phyloP scores from a whole-genome alignment of 2,888 invertebrate genomes.

The Yponomeuta evonymella region DNA sequence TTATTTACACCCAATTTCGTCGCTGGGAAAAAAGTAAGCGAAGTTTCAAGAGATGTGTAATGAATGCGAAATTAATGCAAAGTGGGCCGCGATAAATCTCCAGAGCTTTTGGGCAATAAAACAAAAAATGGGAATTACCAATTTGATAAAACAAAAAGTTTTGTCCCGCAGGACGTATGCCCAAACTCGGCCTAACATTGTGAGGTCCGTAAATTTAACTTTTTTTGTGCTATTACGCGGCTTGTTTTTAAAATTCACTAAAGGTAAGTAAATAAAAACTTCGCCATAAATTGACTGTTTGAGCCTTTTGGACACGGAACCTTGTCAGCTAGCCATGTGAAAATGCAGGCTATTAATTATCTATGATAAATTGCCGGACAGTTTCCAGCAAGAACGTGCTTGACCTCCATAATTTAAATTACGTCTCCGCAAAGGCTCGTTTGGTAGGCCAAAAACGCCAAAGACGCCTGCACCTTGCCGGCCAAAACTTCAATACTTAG shows the following conservation, averaged over 20 bases:
- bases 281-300: background rate
- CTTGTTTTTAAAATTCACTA: constrained; percentile 2
- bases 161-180: constrained; percentile 49
- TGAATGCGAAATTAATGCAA: constrained; percentile 72
- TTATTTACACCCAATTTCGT: constrained; percentile 47
- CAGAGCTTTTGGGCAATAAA: constrained; percentile 62
- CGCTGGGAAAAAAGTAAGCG: constrained; percentile 43
- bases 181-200: background rate
- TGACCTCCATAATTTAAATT: background rate
- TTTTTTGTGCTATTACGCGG: constrained; percentile 9
- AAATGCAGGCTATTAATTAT: background rate
- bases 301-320: background rate
- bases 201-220: constrained; percentile 2
- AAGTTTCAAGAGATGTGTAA: constrained; percentile 61
- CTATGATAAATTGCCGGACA: background rate
- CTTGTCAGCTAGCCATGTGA: background rate
- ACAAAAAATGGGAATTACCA: constrained; percentile 71
- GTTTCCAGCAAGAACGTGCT: background rate
- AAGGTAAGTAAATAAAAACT: background rate
- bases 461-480: background rate
- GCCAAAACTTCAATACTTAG: background rate
- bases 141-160: constrained; percentile 71
- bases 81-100: constrained; percentile 68
- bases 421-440: background rate
- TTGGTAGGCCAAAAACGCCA: background rate